Base-by-base conservation (phyloP, 2,113 vertebrate genomes). In the Perca flavescens region DNA sequence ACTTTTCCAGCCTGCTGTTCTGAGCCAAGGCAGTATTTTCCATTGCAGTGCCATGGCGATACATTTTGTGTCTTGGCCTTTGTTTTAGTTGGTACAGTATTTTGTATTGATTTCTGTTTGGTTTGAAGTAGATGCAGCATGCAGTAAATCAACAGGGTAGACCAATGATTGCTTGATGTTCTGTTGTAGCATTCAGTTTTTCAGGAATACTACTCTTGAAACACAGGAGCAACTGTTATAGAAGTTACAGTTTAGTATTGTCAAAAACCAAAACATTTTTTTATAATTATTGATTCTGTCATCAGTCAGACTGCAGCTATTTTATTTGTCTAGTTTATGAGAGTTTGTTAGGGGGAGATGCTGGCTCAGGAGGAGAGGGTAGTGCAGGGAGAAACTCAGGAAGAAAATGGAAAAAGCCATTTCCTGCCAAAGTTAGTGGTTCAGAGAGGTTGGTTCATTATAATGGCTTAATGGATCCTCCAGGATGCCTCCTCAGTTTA, bases 371-470 rank as follows among this genome's bases (percentile, higher is more conserved):
- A 87, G 82, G 52, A 87, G 80, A 89, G 85, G 85, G 83, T 70
- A 79, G 84, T 72, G 79, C 65, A 83, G 85, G 61, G 80, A 90
- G 84, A 91, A 91, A 90, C 86, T 85, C 50, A 0, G 56, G 75
- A 82, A 88, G 92, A 92, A 93, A 93, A 92, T 93, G 94, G 94
- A 95, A 95, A 95, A 94, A 92, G 82, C 46, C 73, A 84, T 90
- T 94, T 93, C 89, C 91, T 94, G 94, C 94, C 94, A 95, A 92
- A 94, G 88, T 90, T 88, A 92, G 86, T 88, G 93, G 93, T 93
- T 94, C 89, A 87, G 91, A 86, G 92, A 91, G 83, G 88, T 92
- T 93, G 89, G 89, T 94, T 93, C 87, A 89, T 94, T 93, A 92
- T 88, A 92, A 86, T 78, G 87, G 82, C 90, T 91, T 94, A 94